Base-by-base conservation (phyloP, 2,797 vertebrate species). In the Eidolon dupreanum region DNA sequence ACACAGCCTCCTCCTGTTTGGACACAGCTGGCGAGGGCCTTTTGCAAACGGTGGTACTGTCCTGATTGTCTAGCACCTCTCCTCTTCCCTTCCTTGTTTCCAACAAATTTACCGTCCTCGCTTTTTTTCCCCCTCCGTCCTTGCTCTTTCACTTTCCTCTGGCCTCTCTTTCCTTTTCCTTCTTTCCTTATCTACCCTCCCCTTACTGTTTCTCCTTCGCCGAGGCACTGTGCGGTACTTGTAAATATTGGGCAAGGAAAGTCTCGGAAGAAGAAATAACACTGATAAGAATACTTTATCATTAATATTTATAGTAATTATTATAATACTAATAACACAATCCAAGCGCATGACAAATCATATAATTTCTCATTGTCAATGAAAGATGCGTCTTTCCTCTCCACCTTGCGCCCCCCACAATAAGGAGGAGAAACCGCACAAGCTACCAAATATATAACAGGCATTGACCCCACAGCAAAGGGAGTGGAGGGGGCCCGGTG, bases 41-140 rank as follows among this genome's bases (percentile, higher is more conserved):
- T 96, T 98, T 98, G 98, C 99, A 99, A 78, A 98, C 99, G 22
- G 98, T 99, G 95, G 98, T 99, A 97, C 98, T 99, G 98, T 99
- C 99, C 97, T 98, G 99, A 99, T 99, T 98, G 98, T 98, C 66
- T 36, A 74, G 95, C 75, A 66, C 90, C 51, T 51, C 70, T 81
- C 57, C 17, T 59, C 51, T 63, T 66, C 78, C 86, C 36, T 31
- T 78, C 46, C 94, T 70, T 61, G 6, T 90, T 46, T 85, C 94
- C 91, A 93, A 63, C 90, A 88, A 93, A 83, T 93, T 87, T 59
- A n/a, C 78, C 61, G 3, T 53, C 90, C 96, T 97, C 4, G 82
- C 77, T 89, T 66, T 59, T 3, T 66, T 59, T 2, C 3, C 13
- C 51, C 68, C 57, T 78, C 55, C 36, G 24, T 33, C 59, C 85